phyloP scores from a whole-genome alignment of 2,113 vertebrate species.

The Scolopax mira region DNA sequence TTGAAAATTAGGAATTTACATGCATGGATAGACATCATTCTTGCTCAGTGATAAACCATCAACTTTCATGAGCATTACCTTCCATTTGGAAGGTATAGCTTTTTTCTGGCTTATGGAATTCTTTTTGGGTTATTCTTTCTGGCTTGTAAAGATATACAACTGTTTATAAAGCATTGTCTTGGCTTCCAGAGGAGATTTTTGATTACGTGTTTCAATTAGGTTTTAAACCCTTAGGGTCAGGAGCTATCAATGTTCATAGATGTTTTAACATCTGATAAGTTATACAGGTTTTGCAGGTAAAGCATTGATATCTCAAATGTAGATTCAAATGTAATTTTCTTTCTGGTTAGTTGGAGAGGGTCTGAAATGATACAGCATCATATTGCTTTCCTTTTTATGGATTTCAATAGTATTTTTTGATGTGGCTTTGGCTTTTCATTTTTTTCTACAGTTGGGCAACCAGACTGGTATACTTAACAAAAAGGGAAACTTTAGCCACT shows the following conservation, averaged over 20 bases:
- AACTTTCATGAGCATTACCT: neutral
- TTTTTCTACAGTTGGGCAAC: neutral
- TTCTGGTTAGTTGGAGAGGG: neutral
- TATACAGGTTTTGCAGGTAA: neutral
- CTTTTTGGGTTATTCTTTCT: neutral
- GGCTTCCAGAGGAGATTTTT: neutral
- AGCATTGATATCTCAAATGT: neutral
- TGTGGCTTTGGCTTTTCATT: neutral
- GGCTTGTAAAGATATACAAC: neutral
- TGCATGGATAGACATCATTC: neutral
- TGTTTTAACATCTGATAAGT: neutral
- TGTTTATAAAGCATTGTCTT: neutral
- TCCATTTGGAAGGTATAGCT: neutral
- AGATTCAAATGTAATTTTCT: neutral
- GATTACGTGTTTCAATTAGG: neutral
- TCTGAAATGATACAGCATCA: neutral
- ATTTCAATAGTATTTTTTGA: neutral
- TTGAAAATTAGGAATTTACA: neutral
- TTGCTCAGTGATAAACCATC: neutral
- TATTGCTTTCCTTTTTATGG: neutral
- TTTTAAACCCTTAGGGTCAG: neutral
- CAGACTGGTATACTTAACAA: neutral
- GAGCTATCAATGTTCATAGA: neutral
- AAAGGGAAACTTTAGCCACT: neutral
- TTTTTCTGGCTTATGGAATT: neutral